A percentile compares a stretch with the other conserved stretches of the same genome.
Evolutionary conservation across 2,113 vertebrate genomes (phyloP).

Genomic region (Vulpes ferrilata): DNA sequence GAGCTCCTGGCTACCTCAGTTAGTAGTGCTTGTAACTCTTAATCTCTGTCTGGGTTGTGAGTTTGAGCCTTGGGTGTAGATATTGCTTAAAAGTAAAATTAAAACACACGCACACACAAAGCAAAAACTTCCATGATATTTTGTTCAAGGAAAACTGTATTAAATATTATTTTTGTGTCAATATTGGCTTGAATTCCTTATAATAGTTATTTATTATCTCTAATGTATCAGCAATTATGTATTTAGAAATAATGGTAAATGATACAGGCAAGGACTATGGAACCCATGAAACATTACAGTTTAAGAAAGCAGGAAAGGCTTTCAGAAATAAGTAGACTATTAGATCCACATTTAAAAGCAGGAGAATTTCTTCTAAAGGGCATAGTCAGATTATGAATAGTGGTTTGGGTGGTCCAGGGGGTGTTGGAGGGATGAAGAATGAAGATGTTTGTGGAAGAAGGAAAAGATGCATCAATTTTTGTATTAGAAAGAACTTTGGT

Average conservation of each 20-base stretch:
- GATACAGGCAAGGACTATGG: background rate
- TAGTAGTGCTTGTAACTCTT: background rate
- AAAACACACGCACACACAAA: background rate
- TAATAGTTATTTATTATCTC: background rate
- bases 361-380: background rate
- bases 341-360: background rate
- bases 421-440: background rate
- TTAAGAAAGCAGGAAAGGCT: background rate
- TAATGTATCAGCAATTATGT: background rate
- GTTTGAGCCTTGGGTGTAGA: background rate
- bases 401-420: background rate
- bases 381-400: background rate
- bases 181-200: background rate
- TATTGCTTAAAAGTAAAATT: background rate
- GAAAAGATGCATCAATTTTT: background rate
- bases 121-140: background rate
- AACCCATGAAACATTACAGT: background rate
- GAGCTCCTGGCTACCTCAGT: background rate
- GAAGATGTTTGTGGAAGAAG: background rate
- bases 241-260: background rate
- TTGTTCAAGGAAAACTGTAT: background rate
- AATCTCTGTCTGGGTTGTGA: background rate
- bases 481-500: background rate
- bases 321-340: background rate
- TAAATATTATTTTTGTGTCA: background rate